phyloP scores from a whole-genome alignment of 2,113 vertebrate species.

The Reinhardtius hippoglossoides region DNA sequence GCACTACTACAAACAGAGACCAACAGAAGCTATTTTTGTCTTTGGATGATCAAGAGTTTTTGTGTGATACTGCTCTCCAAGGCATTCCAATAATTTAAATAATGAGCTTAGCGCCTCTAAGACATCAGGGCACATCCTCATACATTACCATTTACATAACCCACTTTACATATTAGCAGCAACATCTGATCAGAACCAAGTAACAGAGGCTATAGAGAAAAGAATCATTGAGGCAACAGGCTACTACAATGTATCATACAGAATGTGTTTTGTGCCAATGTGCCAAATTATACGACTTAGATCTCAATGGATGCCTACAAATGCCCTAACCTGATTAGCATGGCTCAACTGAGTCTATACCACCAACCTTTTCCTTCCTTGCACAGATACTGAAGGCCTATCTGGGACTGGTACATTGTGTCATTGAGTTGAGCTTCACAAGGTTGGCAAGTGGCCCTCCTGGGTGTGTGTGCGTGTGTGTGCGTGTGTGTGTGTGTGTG shows the following conservation, averaged over 20 bases:
- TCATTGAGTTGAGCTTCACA: slow-evolving; percentile 71
- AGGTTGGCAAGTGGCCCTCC: slow-evolving; percentile 68
- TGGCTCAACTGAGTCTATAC: not conserved
- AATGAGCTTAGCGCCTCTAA: not conserved
- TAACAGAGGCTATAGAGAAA: not conserved
- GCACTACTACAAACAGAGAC: not conserved
- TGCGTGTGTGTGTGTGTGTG: slow-evolving; percentile 2
- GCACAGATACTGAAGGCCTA: slow-evolving; percentile 46
- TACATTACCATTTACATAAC: not conserved
- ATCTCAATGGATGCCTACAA: not conserved
- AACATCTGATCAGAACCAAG: not conserved
- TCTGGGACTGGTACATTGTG: slow-evolving; percentile 71
- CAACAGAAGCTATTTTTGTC: not conserved
- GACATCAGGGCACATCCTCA: not conserved
- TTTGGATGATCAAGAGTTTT: not conserved
- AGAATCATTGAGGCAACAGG: not conserved
- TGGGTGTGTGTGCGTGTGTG: slow-evolving; percentile 8
- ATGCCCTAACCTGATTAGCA: not conserved
- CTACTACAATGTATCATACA: not conserved
- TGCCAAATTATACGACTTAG: not conserved
- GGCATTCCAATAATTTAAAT: not conserved
- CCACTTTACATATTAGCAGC: not conserved
- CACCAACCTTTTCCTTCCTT: slow-evolving; percentile 30
- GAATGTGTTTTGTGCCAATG: too few relatives aligned
- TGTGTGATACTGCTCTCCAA: not conserved